Evolutionary conservation across 2,113 vertebrate genomes (phyloP).

Genomic region (Pleuronectes platessa): DNA sequence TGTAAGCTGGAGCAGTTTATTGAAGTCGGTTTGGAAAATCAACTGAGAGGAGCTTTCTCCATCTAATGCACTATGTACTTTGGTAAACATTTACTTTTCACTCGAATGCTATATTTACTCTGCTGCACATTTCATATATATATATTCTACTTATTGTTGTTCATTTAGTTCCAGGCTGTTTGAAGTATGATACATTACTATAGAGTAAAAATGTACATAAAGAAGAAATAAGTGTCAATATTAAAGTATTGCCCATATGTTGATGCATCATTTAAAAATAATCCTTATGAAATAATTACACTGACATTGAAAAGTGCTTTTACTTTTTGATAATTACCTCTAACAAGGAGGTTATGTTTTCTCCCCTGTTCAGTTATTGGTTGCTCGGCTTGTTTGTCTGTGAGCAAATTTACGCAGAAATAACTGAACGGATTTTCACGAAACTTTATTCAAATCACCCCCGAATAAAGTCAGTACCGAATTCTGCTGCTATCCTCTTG

Average conservation of each 20-base stretch:
- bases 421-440: too few relatives aligned
- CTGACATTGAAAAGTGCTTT: not conserved
- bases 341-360: not conserved
- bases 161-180: not conserved
- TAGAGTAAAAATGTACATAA: not conserved
- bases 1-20: not conserved
- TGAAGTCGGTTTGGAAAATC: not conserved
- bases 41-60: not conserved
- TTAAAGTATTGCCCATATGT: not conserved
- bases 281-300: not conserved
- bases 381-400: not conserved
- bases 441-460: too few relatives aligned
- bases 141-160: not conserved
- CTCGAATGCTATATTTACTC: too few relatives aligned
- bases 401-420: not conserved
- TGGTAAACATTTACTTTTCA: too few relatives aligned
- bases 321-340: too few relatives aligned
- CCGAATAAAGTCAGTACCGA: too few relatives aligned
- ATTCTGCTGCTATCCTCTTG: too few relatives aligned
- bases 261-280: not conserved
- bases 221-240: not conserved
- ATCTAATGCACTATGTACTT: not conserved
- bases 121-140: too few relatives aligned
- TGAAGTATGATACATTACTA: not conserved
- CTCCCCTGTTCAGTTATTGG: too few relatives aligned